A percentile compares a stretch with the other conserved stretches of the same genome.
Evolutionary conservation across 2,797 vertebrate species (phyloP).

Genomic region (Gymnothorax javanicus): DNA sequence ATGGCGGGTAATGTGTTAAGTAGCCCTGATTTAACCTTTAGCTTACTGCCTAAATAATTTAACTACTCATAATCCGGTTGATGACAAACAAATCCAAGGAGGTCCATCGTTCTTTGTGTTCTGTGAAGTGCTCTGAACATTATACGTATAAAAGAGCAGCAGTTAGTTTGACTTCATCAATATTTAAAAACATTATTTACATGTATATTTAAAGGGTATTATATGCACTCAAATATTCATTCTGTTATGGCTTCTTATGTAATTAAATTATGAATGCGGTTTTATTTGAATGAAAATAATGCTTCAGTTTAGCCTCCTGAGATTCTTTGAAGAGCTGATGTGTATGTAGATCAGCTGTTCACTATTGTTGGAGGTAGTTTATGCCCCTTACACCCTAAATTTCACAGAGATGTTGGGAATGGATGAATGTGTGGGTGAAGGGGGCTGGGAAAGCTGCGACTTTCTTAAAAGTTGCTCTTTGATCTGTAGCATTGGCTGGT

Average conservation of each 20-base stretch:
- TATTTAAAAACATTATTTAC: neutral
- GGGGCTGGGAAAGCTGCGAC: neutral
- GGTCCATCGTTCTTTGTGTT: too few species aligned
- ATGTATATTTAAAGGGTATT: neutral
- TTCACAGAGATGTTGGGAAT: constrained; percentile 4
- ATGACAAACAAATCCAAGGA: too few species aligned
- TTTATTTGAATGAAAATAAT: constrained; percentile 18
- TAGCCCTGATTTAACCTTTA: too few species aligned
- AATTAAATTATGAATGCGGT: neutral
- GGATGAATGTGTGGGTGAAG: constrained; percentile 16
- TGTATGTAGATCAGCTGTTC: constrained; percentile 62
- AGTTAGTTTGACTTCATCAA: neutral
- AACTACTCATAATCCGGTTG: too few species aligned
- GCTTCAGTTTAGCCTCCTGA: neutral
- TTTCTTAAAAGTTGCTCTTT: constrained; percentile 18
- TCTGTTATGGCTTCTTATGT: neutral
- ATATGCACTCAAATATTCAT: neutral
- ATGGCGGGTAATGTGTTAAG: too few species aligned
- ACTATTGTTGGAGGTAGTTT: constrained; percentile 22
- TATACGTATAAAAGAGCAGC: too few species aligned
- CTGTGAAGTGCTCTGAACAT: too few species aligned
- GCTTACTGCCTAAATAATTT: too few species aligned
- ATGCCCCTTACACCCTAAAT: neutral
- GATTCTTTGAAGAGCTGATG: constrained; percentile 38
- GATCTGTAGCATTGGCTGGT: constrained; percentile 69